A percentile compares a stretch with the other conserved stretches of the same genome.
Evolutionary conservation across 2,888 invertebrate genomes (phyloP).

Genomic region (Chouioia cunea): DNA sequence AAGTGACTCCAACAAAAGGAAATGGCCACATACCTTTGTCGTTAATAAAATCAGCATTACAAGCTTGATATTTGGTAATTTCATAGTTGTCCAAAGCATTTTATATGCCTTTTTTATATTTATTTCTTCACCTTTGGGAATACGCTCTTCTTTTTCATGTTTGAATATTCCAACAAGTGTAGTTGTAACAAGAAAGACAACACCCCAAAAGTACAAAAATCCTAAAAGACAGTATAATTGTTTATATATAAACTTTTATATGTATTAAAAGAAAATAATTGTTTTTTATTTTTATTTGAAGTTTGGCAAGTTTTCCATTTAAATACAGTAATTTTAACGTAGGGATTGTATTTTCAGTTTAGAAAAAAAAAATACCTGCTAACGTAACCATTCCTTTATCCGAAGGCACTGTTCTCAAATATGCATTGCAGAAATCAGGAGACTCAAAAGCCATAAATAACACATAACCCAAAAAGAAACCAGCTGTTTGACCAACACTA

Average conservation of each 20-base stretch:
- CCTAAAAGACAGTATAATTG: conserved; percentile 69
- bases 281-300: neutral
- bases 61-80: conserved; percentile 84
- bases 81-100: conserved; percentile 85
- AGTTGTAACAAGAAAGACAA: conserved; percentile 90
- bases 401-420: conserved; percentile 80
- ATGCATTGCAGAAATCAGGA: conserved; percentile 94
- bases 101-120: conserved; percentile 82
- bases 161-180: conserved; percentile 92
- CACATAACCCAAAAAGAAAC: conserved; percentile 96
- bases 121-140: conserved; percentile 64
- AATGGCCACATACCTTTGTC: conserved; percentile 85
- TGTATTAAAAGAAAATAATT: conserved; percentile 34
- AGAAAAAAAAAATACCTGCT: conserved; percentile 65
- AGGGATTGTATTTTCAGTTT: neutral
- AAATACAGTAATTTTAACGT: neutral
- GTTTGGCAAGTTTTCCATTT: conserved; percentile 4
- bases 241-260: conserved; percentile 13
- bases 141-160: conserved; percentile 74
- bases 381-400: conserved; percentile 80
- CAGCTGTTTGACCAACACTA: conserved; percentile 97
- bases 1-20: too few species aligned
- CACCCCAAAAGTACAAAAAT: conserved; percentile 96
- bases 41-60: conserved; percentile 88
- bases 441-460: conserved; percentile 97